Conservation (phyloP, 2,797 vertebrate species). For the Notolepis coatsorum region DNA sequence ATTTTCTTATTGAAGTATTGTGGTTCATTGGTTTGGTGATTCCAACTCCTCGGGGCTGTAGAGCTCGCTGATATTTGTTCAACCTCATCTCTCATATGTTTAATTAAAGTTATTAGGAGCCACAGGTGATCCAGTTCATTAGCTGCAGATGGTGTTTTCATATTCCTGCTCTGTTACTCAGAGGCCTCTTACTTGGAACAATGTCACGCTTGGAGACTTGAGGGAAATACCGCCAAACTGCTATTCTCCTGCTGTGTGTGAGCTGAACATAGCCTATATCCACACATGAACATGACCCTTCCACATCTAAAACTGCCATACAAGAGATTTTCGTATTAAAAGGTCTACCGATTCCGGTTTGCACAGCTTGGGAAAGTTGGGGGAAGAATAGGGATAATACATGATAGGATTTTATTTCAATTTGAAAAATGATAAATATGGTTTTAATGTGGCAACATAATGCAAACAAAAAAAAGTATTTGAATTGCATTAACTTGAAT, state of each 20-base stretch:
- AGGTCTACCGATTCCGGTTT: too few relatives aligned
- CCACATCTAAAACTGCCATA: background rate
- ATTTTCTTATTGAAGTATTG: slow-evolving; percentile 63
- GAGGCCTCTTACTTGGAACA: slow-evolving; percentile 11
- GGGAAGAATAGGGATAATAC: too few relatives aligned
- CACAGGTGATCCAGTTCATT: slow-evolving; percentile 62
- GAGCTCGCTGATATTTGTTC: slow-evolving; percentile 56
- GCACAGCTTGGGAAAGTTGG: too few relatives aligned
- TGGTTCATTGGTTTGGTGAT: slow-evolving; percentile 53
- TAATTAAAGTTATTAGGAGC: slow-evolving; percentile 68
- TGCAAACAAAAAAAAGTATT: too few relatives aligned
- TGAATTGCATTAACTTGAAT: too few relatives aligned
- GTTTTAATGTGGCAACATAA: too few relatives aligned
- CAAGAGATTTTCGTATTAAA: background rate
- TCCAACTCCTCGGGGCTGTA: slow-evolving; percentile 36
- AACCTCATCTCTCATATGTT: slow-evolving; percentile 61
- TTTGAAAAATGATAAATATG: too few relatives aligned
- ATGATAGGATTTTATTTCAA: too few relatives aligned
- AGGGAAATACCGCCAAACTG: background rate
- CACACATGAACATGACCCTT: too few relatives aligned
- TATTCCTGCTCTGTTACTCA: slow-evolving; percentile 13
- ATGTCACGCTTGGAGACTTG: slow-evolving; percentile 11
- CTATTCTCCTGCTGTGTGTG: background rate
- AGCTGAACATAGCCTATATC: background rate
- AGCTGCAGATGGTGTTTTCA: slow-evolving; percentile 39